Conservation (phyloP, 2,113 vertebrate species). For the Marmota flaviventris region DNA sequence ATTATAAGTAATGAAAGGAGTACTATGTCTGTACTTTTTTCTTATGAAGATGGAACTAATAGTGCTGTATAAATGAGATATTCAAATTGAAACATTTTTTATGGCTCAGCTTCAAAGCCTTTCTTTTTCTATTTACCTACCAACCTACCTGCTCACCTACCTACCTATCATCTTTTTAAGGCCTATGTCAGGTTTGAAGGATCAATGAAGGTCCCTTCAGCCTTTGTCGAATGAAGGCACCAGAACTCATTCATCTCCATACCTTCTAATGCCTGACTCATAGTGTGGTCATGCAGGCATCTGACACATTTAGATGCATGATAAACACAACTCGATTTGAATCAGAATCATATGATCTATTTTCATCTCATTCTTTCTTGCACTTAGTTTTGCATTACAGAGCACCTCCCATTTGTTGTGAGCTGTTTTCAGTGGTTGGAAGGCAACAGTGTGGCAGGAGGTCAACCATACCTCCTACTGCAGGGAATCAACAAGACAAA, state of each 20-base stretch:
- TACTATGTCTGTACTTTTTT: neutral
- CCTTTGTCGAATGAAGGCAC: neutral
- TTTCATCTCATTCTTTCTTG: neutral
- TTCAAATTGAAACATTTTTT: slow-evolving; percentile 16
- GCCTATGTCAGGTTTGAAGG: neutral
- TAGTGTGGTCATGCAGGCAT: neutral
- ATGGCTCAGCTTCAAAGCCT: neutral
- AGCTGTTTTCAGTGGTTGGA: slow-evolving; percentile 21
- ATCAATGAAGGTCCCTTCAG: neutral
- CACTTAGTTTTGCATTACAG: neutral
- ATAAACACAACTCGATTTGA: neutral
- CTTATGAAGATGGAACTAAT: slow-evolving; percentile 14
- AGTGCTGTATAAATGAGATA: neutral
- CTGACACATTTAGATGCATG: neutral
- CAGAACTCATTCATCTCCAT: neutral
- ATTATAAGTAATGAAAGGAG: neutral
- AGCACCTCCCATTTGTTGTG: neutral
- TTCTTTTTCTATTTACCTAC: neutral
- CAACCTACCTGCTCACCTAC: neutral
- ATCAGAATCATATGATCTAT: neutral
- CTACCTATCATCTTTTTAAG: neutral
- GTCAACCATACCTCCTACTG: neutral
- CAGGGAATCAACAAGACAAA: neutral
- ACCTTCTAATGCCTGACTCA: neutral
- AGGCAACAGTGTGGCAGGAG: neutral